Base-by-base conservation (phyloP, 2,797 vertebrate genomes). In the Falco columbarius region DNA sequence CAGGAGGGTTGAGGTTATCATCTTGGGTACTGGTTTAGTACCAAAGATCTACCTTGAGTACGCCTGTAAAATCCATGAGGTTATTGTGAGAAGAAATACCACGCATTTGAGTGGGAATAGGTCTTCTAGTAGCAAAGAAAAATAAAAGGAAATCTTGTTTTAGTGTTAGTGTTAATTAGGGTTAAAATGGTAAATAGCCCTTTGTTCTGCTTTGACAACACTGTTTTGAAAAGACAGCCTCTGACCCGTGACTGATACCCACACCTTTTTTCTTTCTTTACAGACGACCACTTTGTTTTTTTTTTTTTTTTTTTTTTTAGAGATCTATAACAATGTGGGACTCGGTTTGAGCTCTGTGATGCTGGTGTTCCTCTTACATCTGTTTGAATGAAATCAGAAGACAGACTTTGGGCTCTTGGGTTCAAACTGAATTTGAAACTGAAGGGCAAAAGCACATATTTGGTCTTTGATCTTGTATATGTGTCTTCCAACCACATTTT, bases 351-450 rank as follows among this genome's bases (percentile, higher is more conserved):
- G 30, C 24, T 77, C 49, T 55, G 30, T 63, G 34, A 14, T 58
- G 34, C 15, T 61, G 21, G 4, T 82, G 17, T 74, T 86, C 26
- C 29, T 84, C 47, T 90, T 87, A 46, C 7, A 14, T 51, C 32
- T 68, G 7, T 71, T 80, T 87, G 30, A 91, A 77, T 62, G 24
- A 54, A 88, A 81, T 81, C 36, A 51, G 44, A 77, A 81, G 52
- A 75, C 86, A 75, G 38, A 36, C 36, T 26, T 68, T 81, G 30
- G 27, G 44, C 58, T 90, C 68, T 93, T 83, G 5, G 24, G 40
- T 51, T 89, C 42, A 87, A 94, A 90, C 6, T 61, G 59, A 82
- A n/a, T 61, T 95, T 95, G 85, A 71, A 86, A 55, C 24, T 65
- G 56, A 51, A 90, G 18, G 32, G 15, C n/a, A 58, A 76, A 67